phyloP scores from a whole-genome alignment of 2,888 invertebrate species.

The Orchesella flavescens region DNA sequence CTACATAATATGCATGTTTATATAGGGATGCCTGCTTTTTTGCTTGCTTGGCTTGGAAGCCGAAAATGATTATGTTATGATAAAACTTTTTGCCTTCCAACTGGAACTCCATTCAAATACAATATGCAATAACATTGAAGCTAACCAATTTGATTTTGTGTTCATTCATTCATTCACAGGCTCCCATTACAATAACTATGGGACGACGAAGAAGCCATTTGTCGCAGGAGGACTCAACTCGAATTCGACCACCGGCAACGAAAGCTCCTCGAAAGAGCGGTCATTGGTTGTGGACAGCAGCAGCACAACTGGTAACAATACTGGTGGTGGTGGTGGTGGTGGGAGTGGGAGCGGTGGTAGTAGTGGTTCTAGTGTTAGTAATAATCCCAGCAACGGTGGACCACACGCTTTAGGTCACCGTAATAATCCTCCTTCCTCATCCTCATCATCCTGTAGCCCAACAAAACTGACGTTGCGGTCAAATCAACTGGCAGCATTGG shows the following conservation, averaged over 20 bases:
- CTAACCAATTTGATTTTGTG: slow-evolving; percentile 14
- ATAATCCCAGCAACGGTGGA: neutral
- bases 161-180: slow-evolving; percentile 51
- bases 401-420: slow-evolving; percentile 7
- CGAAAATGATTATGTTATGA: slow-evolving; percentile 33
- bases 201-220: slow-evolving; percentile 65
- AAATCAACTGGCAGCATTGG: slow-evolving; percentile 68
- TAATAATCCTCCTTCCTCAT: slow-evolving; percentile 7
- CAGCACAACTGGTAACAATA: slow-evolving; percentile 15
- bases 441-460: slow-evolving; percentile 16
- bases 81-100: neutral
- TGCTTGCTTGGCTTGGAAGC: slow-evolving; percentile 9
- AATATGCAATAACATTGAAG: slow-evolving; percentile 24
- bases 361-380: slow-evolving; percentile 27
- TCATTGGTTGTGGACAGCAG: slow-evolving; percentile 11
- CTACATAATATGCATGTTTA: too few species aligned
- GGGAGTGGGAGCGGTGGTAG: slow-evolving; percentile 36
- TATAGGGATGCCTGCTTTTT: neutral
- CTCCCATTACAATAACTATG: slow-evolving; percentile 69
- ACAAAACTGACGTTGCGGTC: slow-evolving; percentile 67
- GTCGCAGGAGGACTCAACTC: slow-evolving; percentile 6
- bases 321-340: slow-evolving; percentile 15
- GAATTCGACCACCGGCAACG: neutral
- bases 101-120: slow-evolving; percentile 12
- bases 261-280: slow-evolving; percentile 3